Evolutionary conservation across 1,140 invertebrate genomes (phyloP), one percentile per base, ranked within the genome.

Genomic region (Eufriesea mexicana): DNA sequence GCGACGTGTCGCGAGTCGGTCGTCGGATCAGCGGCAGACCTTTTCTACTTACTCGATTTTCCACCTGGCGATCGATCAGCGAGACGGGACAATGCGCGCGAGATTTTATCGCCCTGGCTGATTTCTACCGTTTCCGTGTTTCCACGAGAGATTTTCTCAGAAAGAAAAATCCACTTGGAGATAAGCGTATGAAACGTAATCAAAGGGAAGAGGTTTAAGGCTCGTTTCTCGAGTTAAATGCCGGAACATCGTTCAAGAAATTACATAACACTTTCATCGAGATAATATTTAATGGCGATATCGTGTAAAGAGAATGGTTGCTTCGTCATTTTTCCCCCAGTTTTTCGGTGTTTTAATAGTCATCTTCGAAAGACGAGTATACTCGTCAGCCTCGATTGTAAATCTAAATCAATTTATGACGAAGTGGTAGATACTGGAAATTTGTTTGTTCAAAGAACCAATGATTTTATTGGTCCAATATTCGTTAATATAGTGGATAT

Each of bases 1-100:
- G 74, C n/a, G 70, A 45, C 42, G 62, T 49, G 42, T 45, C 25
- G 59, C 79, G 54, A 28, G 18, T 45, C 28, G 16, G 51, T 25
- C 35, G 71, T 20, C 49, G 35, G 61, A 82, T 73, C 84, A 77
- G 49, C 10, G 28, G 23, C 51, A 28, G 61, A 75, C n/a, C 62
- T 75, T 62, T 79, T 86, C 57, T 68, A 83, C 79, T 83, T 70
- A 8, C 47, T 57, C 54, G 71, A 84, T 45, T 57, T 71, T 66
- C 35, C 47, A 57, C 12, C 28, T 2, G 5, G 10, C 49, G 59
- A 75, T 76, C 71, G 61, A 54, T 86, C 74, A 55, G 45, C 51
- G 16, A 10, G 16, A 42, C 47, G 66, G 23, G 67, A 77, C 45
- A 49, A 68, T 55, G 61, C 42, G 7, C 28, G 20, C n/a, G 2